These are phyloP conservation scores for Lithosia quadra DNA, from an alignment of 2,888 invertebrate species.

Conservation along the genomic window DNA sequence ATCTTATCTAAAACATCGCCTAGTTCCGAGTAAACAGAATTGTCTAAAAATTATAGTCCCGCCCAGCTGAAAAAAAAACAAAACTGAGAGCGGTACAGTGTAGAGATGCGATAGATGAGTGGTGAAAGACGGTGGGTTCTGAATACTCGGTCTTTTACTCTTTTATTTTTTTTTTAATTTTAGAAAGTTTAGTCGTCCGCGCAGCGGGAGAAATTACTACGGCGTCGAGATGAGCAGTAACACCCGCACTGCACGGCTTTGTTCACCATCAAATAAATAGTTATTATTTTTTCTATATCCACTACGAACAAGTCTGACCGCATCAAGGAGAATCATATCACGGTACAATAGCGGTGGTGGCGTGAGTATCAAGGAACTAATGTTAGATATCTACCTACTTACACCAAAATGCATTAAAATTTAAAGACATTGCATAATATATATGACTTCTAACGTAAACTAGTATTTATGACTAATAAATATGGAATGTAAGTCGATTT, in stretches of 20 bases:
- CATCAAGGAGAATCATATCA: slow-evolving; percentile 9
- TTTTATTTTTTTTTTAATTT: slow-evolving; percentile 81
- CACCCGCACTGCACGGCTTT: slow-evolving; percentile 77
- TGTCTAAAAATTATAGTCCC: slow-evolving; percentile 50
- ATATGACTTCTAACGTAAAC: slow-evolving; percentile 64
- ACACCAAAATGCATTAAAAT: slow-evolving; percentile 65
- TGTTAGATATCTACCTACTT: slow-evolving; percentile 56
- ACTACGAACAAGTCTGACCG: slow-evolving; percentile 21
- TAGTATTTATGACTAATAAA: slow-evolving; percentile 68
- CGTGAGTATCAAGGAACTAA: slow-evolving; percentile 54
- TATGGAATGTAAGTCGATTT: slow-evolving; percentile 65
- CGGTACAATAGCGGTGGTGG: slow-evolving; percentile 8
- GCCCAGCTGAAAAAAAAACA: slow-evolving; percentile 39
- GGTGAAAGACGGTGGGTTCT: slow-evolving; percentile 84
- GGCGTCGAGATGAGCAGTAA: slow-evolving; percentile 66
- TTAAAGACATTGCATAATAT: slow-evolving; percentile 56
- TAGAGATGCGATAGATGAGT: slow-evolving; percentile 76
- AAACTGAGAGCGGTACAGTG: slow-evolving; percentile 59
- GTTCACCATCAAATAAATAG: slow-evolving; percentile 61
- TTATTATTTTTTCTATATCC: slow-evolving; percentile 54
- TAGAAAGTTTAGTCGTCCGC: slow-evolving; percentile 85
- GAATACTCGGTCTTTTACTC: slow-evolving; percentile 82
- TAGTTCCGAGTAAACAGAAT: slow-evolving; percentile 45
- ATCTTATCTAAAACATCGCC: slow-evolving; percentile 51
- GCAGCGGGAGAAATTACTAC: slow-evolving; percentile 82